These are phyloP conservation scores for Glaucidium brasilianum DNA, from an alignment of 2,113 vertebrate species.

Conservation along the genomic window DNA sequence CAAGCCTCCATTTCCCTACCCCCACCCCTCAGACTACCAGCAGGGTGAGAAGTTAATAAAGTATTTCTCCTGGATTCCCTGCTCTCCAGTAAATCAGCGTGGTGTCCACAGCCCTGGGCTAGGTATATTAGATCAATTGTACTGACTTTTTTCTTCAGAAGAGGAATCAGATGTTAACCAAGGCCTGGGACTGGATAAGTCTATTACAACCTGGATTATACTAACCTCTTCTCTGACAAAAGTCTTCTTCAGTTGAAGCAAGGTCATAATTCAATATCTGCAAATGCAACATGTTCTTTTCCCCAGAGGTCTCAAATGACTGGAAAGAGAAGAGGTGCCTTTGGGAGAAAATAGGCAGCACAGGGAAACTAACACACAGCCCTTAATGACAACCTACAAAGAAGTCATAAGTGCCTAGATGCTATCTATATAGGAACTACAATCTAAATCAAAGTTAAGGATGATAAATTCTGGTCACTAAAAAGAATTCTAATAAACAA, in stretches of 20 bases:
- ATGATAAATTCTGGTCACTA: not conserved
- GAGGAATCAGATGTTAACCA: not conserved
- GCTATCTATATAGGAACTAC: not conserved
- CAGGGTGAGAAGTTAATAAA: constrained; percentile 19
- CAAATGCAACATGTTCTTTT: not conserved
- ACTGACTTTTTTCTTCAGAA: not conserved
- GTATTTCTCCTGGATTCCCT: not conserved
- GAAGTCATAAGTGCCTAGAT: not conserved
- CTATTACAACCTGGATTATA: not conserved
- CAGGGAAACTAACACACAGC: not conserved
- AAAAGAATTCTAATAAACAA: not conserved
- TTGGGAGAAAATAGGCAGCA: not conserved
- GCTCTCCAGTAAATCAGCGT: not conserved
- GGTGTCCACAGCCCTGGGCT: not conserved
- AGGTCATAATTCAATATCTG: not conserved
- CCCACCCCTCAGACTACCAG: not conserved
- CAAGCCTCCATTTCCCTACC: not conserved
- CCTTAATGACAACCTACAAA: not conserved
- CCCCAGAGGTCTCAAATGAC: not conserved
- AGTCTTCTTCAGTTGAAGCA: not conserved
- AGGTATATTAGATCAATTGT: not conserved
- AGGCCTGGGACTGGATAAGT: not conserved
- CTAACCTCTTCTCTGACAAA: not conserved
- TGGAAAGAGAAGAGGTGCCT: not conserved
- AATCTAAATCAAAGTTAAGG: not conserved